Percentiles rank a stretch among this genome's conserved stretches.
Evolutionary conservation across 2,113 vertebrate species (phyloP).

Genomic region (Cryptomyrus ogoouensis): DNA sequence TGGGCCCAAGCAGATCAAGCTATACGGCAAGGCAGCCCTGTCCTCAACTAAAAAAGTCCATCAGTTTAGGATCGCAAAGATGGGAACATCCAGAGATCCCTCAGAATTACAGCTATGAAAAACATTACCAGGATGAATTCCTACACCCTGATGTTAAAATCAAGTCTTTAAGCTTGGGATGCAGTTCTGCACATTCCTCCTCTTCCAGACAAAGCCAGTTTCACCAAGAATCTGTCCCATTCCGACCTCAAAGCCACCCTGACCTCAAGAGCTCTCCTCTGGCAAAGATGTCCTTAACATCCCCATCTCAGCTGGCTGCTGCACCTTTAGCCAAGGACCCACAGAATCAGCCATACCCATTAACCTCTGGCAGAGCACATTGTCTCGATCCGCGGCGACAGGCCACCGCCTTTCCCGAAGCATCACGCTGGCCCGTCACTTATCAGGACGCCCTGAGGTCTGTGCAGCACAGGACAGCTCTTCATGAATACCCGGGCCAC

Average conservation of each 20-base stretch:
- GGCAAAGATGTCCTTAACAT: constrained; percentile 44
- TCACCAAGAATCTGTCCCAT: constrained; percentile 48
- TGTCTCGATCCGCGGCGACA: constrained; percentile 55
- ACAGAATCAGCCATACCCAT: constrained; percentile 38
- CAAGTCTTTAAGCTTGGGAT: constrained; percentile 58
- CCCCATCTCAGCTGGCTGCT: constrained; percentile 46
- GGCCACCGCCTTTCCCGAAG: constrained; percentile 53
- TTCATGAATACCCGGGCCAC: constrained; percentile 39
- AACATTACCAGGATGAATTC: constrained; percentile 56
- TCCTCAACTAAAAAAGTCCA: constrained; percentile 61
- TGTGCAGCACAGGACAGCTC: constrained; percentile 52
- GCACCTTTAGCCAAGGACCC: constrained; percentile 39
- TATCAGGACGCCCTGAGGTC: constrained; percentile 51
- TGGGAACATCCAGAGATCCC: constrained; percentile 63
- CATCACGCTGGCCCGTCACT: constrained; percentile 51
- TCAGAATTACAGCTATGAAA: constrained; percentile 55
- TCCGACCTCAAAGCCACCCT: constrained; percentile 45
- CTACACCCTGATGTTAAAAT: constrained; percentile 48
- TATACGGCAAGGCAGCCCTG: constrained; percentile 47
- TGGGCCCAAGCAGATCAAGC: constrained; percentile 52
- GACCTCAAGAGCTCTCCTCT: constrained; percentile 49
- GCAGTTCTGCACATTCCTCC: constrained; percentile 38
- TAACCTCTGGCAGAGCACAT: constrained; percentile 41
- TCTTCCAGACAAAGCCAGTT: constrained; percentile 44
- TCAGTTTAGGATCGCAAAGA: constrained; percentile 60